Evolutionary conservation across 2,888 invertebrate species (phyloP).

Genomic region (Idaea dimidiata): DNA sequence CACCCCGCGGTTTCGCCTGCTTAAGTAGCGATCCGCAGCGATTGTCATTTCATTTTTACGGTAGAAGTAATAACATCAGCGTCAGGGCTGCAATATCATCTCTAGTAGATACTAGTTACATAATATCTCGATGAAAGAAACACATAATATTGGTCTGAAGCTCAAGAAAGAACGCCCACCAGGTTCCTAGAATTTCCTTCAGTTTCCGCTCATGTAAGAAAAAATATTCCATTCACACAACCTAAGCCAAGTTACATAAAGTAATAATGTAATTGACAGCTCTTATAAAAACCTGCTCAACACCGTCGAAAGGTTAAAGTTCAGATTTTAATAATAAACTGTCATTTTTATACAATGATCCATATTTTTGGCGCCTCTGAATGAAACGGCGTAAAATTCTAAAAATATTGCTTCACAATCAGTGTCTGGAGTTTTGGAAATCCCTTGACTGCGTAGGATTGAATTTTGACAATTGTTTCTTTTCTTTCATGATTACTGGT

Average conservation of each 20-base stretch:
- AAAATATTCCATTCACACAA: no score
- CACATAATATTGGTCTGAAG: no score
- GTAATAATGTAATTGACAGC: not conserved
- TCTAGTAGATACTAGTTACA: no score
- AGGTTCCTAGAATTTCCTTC: no score
- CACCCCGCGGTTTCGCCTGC: no score
- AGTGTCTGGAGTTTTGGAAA: not conserved
- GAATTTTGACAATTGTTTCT: not conserved
- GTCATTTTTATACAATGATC: not conserved
- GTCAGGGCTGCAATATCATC: no score
- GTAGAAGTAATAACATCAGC: no score
- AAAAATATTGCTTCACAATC: not conserved
- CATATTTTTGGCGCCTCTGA: slow-evolving; percentile 1
- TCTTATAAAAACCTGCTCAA: not conserved
- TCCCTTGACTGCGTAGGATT: not conserved
- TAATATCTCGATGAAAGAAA: no score
- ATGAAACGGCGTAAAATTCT: not conserved
- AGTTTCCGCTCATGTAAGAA: no score
- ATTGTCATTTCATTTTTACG: no score
- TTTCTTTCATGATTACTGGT: not conserved
- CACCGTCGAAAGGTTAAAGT: not conserved
- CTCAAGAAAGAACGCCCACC: no score
- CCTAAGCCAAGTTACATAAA: not conserved
- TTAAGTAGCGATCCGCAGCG: no score
- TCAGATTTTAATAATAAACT: not conserved